A percentile compares a stretch with the other conserved stretches of the same genome.
Conservation (phyloP, 2,888 invertebrate genomes). For the Coenonympha arcania region DNA sequence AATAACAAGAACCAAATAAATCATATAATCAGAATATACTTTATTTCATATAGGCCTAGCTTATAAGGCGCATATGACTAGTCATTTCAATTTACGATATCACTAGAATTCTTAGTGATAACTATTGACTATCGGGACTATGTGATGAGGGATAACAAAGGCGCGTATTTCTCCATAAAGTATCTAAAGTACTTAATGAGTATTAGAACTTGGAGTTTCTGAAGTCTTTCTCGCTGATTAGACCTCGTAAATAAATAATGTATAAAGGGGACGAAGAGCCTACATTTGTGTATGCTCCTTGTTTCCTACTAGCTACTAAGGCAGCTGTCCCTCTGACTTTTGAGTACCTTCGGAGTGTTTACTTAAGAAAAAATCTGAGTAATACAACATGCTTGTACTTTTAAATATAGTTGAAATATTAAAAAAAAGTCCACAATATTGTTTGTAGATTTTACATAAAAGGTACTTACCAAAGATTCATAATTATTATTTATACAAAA, state of each 20-base stretch:
- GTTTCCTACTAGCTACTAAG: background rate
- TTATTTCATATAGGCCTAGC: too few relatives aligned
- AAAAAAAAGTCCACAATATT: too few relatives aligned
- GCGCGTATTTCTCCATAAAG: too few relatives aligned
- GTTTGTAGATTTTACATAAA: background rate
- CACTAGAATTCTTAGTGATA: too few relatives aligned
- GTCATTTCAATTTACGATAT: too few relatives aligned
- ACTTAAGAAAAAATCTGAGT: background rate
- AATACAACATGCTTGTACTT: too few relatives aligned
- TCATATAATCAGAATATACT: too few relatives aligned
- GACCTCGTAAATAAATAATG: background rate
- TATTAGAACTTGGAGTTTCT: background rate
- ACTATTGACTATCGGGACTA: too few relatives aligned
- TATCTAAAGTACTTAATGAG: background rate
- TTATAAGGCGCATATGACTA: too few relatives aligned
- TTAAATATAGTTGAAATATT: too few relatives aligned
- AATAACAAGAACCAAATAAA: too few relatives aligned
- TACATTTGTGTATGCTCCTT: background rate
- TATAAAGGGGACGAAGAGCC: background rate
- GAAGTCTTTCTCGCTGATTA: constrained; percentile 1
- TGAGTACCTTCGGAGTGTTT: background rate
- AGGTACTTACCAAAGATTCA: background rate
- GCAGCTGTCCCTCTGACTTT: background rate
- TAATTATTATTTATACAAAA: background rate
- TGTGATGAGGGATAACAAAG: too few relatives aligned